These are phyloP conservation scores for Synaphobranchus kaupii DNA, from an alignment of 2,797 vertebrate genomes.

Conservation along the genomic window DNA sequence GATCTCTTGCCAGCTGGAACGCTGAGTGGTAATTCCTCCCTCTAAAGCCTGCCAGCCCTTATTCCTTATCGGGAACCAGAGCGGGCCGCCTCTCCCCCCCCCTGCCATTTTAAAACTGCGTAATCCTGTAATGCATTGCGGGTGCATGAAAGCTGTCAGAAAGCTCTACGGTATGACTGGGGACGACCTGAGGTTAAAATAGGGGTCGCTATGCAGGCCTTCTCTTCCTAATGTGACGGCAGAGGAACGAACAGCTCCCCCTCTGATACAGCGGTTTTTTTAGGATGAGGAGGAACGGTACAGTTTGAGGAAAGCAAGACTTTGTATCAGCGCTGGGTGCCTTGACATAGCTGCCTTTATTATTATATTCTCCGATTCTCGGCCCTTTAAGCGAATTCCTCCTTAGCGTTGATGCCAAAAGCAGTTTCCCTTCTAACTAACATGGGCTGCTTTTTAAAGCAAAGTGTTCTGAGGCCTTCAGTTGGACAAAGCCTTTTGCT, in stretches of 20 bases:
- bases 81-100: slow-evolving; percentile 20
- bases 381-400: background rate
- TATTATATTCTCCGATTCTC: background rate
- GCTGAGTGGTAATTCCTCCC: slow-evolving; percentile 17
- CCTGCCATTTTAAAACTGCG: slow-evolving; percentile 31
- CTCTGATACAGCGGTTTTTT: background rate
- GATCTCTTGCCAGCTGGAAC: slow-evolving; percentile 14
- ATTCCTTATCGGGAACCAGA: slow-evolving; percentile 27
- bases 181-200: background rate
- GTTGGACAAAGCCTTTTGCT: background rate
- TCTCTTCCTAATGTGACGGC: background rate
- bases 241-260: background rate
- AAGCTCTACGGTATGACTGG: background rate
- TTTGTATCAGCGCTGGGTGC: background rate
- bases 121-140: slow-evolving; percentile 45
- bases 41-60: slow-evolving; percentile 35
- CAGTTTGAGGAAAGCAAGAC: background rate
- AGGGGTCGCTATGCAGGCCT: background rate
- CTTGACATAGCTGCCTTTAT: background rate
- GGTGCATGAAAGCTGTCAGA: slow-evolving; percentile 4
- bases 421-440: too few species aligned
- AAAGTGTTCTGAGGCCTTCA: background rate
- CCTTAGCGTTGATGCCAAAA: background rate
- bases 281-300: background rate
- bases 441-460: too few species aligned